These are phyloP conservation scores for Geococcyx californianus DNA, from an alignment of 2,113 vertebrate species.

Conservation along the genomic window DNA sequence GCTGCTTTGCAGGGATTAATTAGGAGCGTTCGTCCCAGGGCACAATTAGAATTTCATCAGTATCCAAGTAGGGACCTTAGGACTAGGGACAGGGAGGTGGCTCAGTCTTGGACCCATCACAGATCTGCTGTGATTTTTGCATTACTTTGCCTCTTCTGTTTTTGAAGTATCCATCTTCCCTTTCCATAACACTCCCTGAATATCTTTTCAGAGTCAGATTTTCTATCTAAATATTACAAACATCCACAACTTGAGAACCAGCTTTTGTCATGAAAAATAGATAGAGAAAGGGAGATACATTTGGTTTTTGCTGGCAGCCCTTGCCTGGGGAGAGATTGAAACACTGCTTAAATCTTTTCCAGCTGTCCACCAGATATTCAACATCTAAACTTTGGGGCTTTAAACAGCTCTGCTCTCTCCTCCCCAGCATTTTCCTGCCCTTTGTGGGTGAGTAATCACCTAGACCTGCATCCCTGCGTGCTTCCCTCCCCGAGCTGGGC, in stretches of 20 bases:
- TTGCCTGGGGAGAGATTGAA: not conserved
- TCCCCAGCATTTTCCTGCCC: not conserved
- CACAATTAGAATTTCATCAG: not conserved
- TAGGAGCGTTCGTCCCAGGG: not conserved
- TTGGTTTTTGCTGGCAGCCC: conserved; percentile 14
- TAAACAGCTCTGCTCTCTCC: not conserved
- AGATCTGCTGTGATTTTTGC: not conserved
- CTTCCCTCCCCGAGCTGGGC: rapidly evolving
- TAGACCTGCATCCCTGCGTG: not conserved
- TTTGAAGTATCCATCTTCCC: not conserved
- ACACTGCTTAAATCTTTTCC: conserved; percentile 47
- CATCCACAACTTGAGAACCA: not conserved
- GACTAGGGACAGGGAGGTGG: rapidly evolving
- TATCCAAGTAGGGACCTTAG: not conserved
- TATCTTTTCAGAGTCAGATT: not conserved
- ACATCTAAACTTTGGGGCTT: not conserved
- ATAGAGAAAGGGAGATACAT: rapidly evolving
- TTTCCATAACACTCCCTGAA: not conserved
- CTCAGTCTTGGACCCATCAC: not conserved
- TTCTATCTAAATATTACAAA: conserved; percentile 38
- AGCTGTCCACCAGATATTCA: conserved; percentile 26
- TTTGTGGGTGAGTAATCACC: not conserved
- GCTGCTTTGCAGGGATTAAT: not conserved
- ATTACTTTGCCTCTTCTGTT: not conserved
- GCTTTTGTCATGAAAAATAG: not conserved